Base-by-base conservation (phyloP, 2,888 invertebrate genomes). In the Temnothorax ravouxi region DNA sequence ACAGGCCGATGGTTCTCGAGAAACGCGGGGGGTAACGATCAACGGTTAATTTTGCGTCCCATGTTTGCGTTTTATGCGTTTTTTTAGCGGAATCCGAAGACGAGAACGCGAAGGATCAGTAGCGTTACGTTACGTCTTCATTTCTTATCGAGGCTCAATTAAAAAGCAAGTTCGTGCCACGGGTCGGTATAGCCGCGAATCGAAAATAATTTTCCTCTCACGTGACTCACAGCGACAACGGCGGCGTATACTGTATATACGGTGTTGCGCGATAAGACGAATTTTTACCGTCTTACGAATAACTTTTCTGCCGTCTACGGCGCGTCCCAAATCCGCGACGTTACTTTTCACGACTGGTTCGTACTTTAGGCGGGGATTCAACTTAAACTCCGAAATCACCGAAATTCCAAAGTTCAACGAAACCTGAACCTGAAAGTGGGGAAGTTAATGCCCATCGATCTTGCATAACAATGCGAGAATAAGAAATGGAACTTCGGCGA, bases 351-450 rank as follows among this genome's bases (percentile, higher is more conserved):
- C 13, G 59, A 8, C 41, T 9, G 29, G 4, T n/a, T n/a, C n/a
- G n/a, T 69, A 52, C 54, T 72, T 56, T 29, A n/a, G 11, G 15
- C 38, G 52, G 41, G 52, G 41, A 41, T 41, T 44, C 41, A n/a
- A 13, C 25, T 74, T 13, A 44, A 54, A 59, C 41, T 59, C 3
- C 4, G 21, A 56, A 50, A 52, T 69, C 41, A 25, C 56, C 56
- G 44, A 74, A 59, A 74, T 44, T 74, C n/a, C 41, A 74, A 74
- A 74, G 74, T 74, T 59, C 8, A n/a, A 29, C 59, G 1, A 18
- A 25, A 75, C 34, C 44, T 21, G 69, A 9, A 21, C 52, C 15
- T 2, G 15, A n/a, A 6, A 41, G 34, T 3, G 18, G 47, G 15
- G 15, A 15, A 75, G 61, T 34, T 61, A 34, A 47, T 9, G 11